A percentile compares a stretch with the other conserved stretches of the same genome.
Conservation (phyloP, 2,797 vertebrate genomes). For the Mormyrops boulengeri region DNA sequence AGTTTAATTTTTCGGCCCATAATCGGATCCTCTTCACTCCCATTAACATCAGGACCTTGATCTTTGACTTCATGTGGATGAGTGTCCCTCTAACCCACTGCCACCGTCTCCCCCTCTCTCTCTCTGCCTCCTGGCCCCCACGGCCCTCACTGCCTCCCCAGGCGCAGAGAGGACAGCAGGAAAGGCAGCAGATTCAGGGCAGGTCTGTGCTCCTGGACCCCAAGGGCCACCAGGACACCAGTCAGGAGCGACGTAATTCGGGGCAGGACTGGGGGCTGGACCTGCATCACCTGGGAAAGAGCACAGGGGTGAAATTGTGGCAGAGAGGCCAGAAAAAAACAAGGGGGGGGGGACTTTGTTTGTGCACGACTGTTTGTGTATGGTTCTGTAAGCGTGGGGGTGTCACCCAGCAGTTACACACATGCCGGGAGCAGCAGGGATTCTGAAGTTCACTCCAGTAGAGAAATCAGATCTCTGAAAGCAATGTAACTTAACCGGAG, state of each 20-base stretch:
- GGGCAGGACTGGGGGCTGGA: slow-evolving; percentile 60
- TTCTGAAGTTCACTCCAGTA: not conserved
- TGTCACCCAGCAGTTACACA: not conserved
- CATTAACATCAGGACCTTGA: not conserved
- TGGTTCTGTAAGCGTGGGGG: not conserved
- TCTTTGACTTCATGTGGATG: not conserved
- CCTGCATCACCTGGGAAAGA: slow-evolving; percentile 72
- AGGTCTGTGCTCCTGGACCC: slow-evolving; percentile 69
- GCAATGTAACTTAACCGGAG: not conserved
- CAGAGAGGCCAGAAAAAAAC: not conserved
- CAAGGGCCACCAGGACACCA: slow-evolving; percentile 69
- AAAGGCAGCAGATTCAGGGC: slow-evolving; percentile 65
- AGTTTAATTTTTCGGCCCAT: too few species aligned
- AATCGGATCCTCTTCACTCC: not conserved
- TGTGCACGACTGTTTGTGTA: not conserved
- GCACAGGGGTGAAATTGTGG: not conserved
- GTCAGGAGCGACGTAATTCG: slow-evolving; percentile 67
- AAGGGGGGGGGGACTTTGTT: not conserved
- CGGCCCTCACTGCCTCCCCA: slow-evolving; percentile 42
- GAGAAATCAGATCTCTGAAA: not conserved
- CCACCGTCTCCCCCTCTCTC: not conserved
- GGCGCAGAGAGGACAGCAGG: slow-evolving; percentile 52
- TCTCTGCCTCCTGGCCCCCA: not conserved
- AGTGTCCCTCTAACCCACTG: not conserved
- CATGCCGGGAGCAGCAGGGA: not conserved